Evolutionary conservation across 2,888 invertebrate species (phyloP).

Genomic region (Palloptera scutellata): DNA sequence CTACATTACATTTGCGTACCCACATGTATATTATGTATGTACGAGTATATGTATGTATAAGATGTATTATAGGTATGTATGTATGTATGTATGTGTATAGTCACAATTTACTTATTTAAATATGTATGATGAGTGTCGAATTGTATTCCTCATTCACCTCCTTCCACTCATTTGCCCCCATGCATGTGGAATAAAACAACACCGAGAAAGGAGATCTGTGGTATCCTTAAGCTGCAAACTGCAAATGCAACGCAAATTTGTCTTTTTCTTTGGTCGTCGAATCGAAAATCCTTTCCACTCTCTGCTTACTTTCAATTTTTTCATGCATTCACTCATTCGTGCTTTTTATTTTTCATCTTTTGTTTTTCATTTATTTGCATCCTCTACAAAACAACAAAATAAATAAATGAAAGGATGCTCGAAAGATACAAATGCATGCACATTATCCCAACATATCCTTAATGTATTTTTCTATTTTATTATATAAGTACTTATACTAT

Average conservation of each 20-base stretch:
- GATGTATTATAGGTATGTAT: background rate
- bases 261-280: slow-evolving; percentile 8
- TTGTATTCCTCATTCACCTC: background rate
- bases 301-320: background rate
- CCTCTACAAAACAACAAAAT: slow-evolving; percentile 19
- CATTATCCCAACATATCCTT: slow-evolving; percentile 45
- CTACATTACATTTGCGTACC: background rate
- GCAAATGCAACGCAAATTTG: slow-evolving; percentile 32
- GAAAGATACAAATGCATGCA: slow-evolving; percentile 57
- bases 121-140: no score
- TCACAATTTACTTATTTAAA: no score
- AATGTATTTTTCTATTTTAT: slow-evolving; percentile 19
- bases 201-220: slow-evolving; percentile 22
- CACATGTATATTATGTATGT: background rate
- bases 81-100: no score
- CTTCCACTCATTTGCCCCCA: background rate
- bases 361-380: slow-evolving; percentile 18
- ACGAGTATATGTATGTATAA: background rate
- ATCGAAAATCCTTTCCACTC: background rate
- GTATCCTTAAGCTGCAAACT: slow-evolving; percentile 35
- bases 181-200: background rate
- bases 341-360: slow-evolving; percentile 11
- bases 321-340: background rate
- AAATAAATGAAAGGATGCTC: slow-evolving; percentile 45
- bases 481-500: background rate